phyloP scores from a whole-genome alignment of 2,888 invertebrate species.

The Lingula anatina region DNA sequence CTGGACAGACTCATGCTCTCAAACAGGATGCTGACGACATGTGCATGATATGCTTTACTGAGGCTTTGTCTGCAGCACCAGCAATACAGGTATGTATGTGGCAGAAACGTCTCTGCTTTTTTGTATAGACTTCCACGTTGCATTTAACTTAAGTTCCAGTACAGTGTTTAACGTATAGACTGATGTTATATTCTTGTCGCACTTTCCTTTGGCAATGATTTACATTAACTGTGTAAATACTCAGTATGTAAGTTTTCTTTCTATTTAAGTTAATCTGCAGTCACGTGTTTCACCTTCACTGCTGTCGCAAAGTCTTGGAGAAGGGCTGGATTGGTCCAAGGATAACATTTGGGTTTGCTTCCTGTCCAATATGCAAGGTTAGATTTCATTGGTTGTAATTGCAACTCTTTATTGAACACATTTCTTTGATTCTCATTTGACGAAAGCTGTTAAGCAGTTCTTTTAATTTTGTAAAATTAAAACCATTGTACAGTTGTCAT shows the following conservation, averaged over 20 bases:
- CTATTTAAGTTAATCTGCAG: conserved; percentile 75
- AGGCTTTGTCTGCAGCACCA: conserved; percentile 91
- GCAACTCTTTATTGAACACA: too few species aligned
- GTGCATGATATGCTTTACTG: conserved; percentile 99
- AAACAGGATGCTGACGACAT: conserved; percentile 97
- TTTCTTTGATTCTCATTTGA: too few species aligned
- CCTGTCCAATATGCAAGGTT: conserved; percentile 95
- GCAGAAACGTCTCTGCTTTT: not conserved
- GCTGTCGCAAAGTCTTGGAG: conserved; percentile 76
- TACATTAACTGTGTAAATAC: not conserved
- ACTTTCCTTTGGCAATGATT: not conserved
- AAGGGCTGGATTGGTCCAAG: conserved; percentile 92
- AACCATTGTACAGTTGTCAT: too few species aligned
- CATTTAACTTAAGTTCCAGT: too few species aligned
- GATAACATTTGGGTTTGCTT: conserved; percentile 91
- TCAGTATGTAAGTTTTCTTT: too few species aligned
- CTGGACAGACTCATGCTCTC: conserved; percentile 53
- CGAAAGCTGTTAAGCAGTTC: too few species aligned
- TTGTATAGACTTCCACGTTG: not conserved
- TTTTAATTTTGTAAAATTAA: too few species aligned
- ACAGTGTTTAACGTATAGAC: not conserved
- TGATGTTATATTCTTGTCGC: not conserved
- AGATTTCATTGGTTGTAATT: too few species aligned
- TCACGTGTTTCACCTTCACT: conserved; percentile 92
- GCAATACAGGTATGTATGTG: conserved; percentile 70